Evolutionary conservation across 2,797 vertebrate genomes (phyloP).

Genomic region (Simalia tracyae): DNA sequence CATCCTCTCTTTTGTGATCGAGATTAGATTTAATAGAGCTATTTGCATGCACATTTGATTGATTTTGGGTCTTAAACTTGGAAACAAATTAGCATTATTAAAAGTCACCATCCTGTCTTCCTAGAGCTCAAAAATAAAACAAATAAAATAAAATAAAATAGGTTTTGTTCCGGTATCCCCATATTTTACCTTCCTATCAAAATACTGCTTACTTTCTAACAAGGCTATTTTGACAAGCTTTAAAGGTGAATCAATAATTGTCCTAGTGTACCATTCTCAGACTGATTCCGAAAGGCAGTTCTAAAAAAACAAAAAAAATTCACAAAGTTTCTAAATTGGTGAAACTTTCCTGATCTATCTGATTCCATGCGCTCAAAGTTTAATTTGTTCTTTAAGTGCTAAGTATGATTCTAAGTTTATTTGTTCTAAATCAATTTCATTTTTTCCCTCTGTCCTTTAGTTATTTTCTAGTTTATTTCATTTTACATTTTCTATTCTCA

Average conservation of each 20-base stretch:
- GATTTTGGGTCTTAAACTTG: conserved; percentile 60
- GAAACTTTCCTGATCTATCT: background rate
- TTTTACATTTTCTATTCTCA: background rate
- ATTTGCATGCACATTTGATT: conserved; percentile 65
- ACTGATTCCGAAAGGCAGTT: conserved; percentile 28
- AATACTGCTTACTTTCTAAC: conserved; percentile 50
- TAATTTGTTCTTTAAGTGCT: background rate
- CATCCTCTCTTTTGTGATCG: conserved; percentile 51
- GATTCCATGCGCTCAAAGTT: background rate
- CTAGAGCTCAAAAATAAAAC: background rate
- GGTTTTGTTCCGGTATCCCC: conserved; percentile 33
- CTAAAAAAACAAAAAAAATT: background rate
- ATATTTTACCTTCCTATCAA: conserved; percentile 62
- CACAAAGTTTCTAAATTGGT: conserved; percentile 20
- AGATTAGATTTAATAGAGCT: conserved; percentile 68
- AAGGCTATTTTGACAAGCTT: conserved; percentile 40
- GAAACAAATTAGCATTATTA: conserved; percentile 66
- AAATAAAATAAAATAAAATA: too few species aligned
- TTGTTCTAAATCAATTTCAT: background rate
- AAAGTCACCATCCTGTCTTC: conserved; percentile 41
- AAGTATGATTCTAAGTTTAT: background rate
- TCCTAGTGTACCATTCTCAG: conserved; percentile 31
- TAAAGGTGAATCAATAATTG: conserved; percentile 55
- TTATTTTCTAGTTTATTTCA: background rate
- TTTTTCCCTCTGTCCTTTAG: background rate